Conservation (phyloP, 2,888 invertebrate species). For the Liodrosophila aerea region DNA sequence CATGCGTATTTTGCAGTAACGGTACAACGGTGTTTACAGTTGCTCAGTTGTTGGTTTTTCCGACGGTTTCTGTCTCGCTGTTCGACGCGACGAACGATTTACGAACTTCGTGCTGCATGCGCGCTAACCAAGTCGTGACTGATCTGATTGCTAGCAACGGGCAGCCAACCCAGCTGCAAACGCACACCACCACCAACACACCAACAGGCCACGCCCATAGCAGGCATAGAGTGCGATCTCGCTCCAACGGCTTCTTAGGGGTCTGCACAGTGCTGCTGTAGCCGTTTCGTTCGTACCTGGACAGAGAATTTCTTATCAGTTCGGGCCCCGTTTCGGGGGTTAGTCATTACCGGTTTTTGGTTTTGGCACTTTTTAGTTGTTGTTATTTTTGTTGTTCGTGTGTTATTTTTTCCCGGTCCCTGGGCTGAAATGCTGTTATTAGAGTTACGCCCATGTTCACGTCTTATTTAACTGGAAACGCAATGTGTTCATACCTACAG, state of each 20-base stretch:
- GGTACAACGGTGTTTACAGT: constrained; percentile 12
- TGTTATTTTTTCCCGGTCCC: constrained; percentile 49
- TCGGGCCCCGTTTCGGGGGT: constrained; percentile 49
- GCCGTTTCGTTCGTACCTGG: constrained; percentile 18
- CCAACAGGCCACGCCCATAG: constrained; percentile 5
- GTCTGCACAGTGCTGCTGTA: background rate
- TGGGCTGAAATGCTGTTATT: constrained; percentile 55
- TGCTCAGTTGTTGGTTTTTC: constrained; percentile 21
- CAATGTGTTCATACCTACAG: constrained; percentile 19
- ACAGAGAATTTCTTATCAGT: constrained; percentile 50
- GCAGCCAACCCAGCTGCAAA: constrained; percentile 51
- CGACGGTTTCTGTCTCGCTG: constrained; percentile 47
- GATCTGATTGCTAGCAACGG: constrained; percentile 44
- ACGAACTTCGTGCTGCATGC: constrained; percentile 71
- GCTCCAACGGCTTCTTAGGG: background rate
- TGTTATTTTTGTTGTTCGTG: constrained; percentile 42
- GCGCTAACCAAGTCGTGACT: constrained; percentile 79
- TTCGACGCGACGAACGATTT: constrained; percentile 55
- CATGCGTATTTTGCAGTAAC: background rate
- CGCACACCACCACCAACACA: constrained; percentile 13
- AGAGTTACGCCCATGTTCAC: constrained; percentile 74
- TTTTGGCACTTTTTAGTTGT: constrained; percentile 10
- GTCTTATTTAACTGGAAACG: constrained; percentile 72
- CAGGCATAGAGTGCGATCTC: constrained; percentile 1
- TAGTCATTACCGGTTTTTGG: constrained; percentile 73